These are phyloP conservation scores for Stictocephala bisonia DNA, from an alignment of 2,888 invertebrate species.

Conservation along the genomic window DNA sequence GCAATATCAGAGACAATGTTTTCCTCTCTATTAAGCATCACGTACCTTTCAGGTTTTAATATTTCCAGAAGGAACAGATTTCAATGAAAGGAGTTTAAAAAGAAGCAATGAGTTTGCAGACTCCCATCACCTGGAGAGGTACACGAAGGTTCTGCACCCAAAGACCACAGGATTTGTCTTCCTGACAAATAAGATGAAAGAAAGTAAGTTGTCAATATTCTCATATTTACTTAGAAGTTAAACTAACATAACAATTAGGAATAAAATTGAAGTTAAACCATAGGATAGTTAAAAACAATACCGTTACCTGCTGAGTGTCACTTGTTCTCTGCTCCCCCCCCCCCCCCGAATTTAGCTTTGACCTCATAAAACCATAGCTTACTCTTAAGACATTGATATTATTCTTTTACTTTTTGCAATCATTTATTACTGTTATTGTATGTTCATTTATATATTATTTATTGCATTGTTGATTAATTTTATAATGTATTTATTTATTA, in stretches of 20 bases:
- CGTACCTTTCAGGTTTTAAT: slow-evolving; percentile 75
- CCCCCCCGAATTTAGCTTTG: no score
- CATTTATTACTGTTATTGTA: no score
- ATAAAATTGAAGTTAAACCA: background rate
- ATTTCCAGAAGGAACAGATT: slow-evolving; percentile 92
- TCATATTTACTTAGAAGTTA: background rate
- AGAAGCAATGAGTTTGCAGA: slow-evolving; percentile 80
- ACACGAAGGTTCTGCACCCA: slow-evolving; percentile 85
- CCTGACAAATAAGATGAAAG: slow-evolving; percentile 65
- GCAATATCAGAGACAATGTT: no score
- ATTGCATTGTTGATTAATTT: no score
- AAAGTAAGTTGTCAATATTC: slow-evolving; percentile 63
- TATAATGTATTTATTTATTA: no score
- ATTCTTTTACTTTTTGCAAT: no score
- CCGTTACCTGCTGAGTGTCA: no score
- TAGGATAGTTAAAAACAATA: slow-evolving; percentile 15
- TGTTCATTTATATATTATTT: no score
- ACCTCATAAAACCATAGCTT: no score
- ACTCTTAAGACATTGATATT: no score
- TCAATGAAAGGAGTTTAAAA: slow-evolving; percentile 75
- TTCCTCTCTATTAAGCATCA: no score
- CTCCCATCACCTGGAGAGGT: slow-evolving; percentile 74
- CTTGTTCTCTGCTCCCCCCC: no score
- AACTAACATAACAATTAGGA: background rate
- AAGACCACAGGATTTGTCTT: slow-evolving; percentile 84